phyloP scores from a whole-genome alignment of 2,797 vertebrate species.

The Parambassis ranga region DNA sequence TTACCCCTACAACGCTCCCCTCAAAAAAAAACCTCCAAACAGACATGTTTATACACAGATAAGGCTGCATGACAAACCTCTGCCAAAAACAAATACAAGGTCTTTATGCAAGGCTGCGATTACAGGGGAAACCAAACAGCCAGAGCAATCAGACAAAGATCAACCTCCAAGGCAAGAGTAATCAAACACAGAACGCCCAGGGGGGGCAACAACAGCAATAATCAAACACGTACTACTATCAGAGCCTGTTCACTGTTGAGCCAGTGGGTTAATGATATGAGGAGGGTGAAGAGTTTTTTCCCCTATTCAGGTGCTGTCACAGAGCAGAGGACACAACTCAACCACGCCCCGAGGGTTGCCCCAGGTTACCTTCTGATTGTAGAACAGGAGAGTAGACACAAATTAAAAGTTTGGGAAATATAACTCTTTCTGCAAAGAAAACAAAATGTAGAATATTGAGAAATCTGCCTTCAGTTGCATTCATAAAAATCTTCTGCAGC shows the following conservation, averaged over 20 bases:
- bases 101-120: constrained; percentile 39
- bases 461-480: constrained; percentile 35
- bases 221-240: constrained; percentile 35
- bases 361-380: constrained; percentile 20
- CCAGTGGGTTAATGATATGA: constrained; percentile 23
- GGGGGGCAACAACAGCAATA: constrained; percentile 24
- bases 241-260: constrained; percentile 20
- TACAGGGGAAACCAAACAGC: constrained; percentile 33
- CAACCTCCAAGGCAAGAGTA: constrained; percentile 48
- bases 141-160: constrained; percentile 54
- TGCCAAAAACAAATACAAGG: constrained; percentile 39
- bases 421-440: not conserved
- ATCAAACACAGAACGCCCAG: constrained; percentile 56
- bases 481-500: not conserved
- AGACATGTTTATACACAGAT: constrained; percentile 69
- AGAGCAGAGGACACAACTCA: constrained; percentile 16
- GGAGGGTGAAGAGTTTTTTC: constrained; percentile 26
- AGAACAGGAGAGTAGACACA: not conserved
- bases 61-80: constrained; percentile 36
- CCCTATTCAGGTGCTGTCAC: constrained; percentile 7
- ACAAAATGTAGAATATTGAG: constrained; percentile 3
- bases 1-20: not conserved
- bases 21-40: constrained; percentile 39
- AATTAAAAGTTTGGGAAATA: constrained; percentile 6
- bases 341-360: constrained; percentile 34